Percentiles rank a stretch among this genome's conserved stretches.
phyloP scores from a whole-genome alignment of 2,113 vertebrate species.

The Silurus glanis region DNA sequence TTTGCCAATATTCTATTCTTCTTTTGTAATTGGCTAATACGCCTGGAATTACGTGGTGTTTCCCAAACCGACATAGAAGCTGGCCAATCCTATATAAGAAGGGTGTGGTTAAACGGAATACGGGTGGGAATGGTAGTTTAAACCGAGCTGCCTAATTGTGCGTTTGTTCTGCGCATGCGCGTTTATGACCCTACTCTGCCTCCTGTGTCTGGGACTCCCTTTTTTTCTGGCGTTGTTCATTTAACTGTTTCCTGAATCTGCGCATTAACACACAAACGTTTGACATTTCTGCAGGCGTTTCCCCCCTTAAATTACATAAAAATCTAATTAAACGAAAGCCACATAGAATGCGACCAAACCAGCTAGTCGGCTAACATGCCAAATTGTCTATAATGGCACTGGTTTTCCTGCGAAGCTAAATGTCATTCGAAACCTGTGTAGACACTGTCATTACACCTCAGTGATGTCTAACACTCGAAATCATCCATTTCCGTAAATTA shows the following conservation, averaged over 20 bases:
- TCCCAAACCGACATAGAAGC: neutral
- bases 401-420: neutral
- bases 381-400: neutral
- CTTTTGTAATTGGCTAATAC: neutral
- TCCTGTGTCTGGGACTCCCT: neutral
- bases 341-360: neutral
- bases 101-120: constrained; percentile 65
- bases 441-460: neutral
- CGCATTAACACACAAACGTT: neutral
- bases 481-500: neutral
- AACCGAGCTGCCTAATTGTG: constrained; percentile 42
- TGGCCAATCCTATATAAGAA: neutral
- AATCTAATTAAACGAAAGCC: no score
- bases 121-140: constrained; percentile 11
- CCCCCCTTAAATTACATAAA: no score
- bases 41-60: neutral
- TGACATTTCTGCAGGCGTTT: neutral
- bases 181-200: neutral
- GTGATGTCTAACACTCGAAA: neutral
- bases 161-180: constrained; percentile 35
- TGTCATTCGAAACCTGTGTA: neutral
- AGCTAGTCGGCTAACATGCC: constrained; percentile 48
- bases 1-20: neutral
- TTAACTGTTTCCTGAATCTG: neutral
- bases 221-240: neutral